Percentiles rank a stretch among this genome's conserved stretches.
These are phyloP conservation scores for Morpho helenor DNA, from an alignment of 2,888 invertebrate genomes.

Conservation along the genomic window DNA sequence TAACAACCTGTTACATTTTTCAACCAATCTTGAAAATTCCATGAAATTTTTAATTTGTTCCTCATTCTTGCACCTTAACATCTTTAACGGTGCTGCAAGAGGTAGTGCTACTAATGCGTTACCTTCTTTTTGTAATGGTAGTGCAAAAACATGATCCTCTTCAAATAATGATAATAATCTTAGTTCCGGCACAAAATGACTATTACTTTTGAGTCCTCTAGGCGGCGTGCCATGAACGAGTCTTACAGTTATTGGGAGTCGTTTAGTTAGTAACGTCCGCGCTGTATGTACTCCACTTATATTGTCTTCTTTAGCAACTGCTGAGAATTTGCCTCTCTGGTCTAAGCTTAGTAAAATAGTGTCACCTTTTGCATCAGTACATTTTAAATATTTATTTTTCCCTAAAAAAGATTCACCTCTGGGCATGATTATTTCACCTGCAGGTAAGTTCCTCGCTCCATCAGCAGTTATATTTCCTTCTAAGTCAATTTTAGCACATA, in stretches of 20 bases:
- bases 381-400: slow-evolving; percentile 90
- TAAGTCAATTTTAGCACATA: slow-evolving; percentile 80
- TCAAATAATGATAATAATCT: slow-evolving; percentile 91
- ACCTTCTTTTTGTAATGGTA: slow-evolving; percentile 89
- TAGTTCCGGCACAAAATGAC: slow-evolving; percentile 91
- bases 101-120: slow-evolving; percentile 90
- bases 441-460: slow-evolving; percentile 86
- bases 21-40: slow-evolving; percentile 88
- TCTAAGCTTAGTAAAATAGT: slow-evolving; percentile 90
- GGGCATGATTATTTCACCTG: slow-evolving; percentile 90
- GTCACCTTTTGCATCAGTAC: slow-evolving; percentile 91
- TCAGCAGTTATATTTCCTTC: slow-evolving; percentile 83
- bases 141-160: slow-evolving; percentile 90
- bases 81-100: slow-evolving; percentile 90
- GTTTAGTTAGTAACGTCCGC: slow-evolving; percentile 91
- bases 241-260: slow-evolving; percentile 94
- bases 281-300: slow-evolving; percentile 97
- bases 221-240: slow-evolving; percentile 95
- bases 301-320: slow-evolving; percentile 94
- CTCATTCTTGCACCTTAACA: slow-evolving; percentile 90
- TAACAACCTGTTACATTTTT: slow-evolving; percentile 86
- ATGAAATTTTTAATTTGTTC: slow-evolving; percentile 86
- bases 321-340: slow-evolving; percentile 94
- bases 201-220: slow-evolving; percentile 88
- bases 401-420: slow-evolving; percentile 84